Base-by-base conservation (phyloP, 2,113 vertebrate species). In the Rynchops niger region DNA sequence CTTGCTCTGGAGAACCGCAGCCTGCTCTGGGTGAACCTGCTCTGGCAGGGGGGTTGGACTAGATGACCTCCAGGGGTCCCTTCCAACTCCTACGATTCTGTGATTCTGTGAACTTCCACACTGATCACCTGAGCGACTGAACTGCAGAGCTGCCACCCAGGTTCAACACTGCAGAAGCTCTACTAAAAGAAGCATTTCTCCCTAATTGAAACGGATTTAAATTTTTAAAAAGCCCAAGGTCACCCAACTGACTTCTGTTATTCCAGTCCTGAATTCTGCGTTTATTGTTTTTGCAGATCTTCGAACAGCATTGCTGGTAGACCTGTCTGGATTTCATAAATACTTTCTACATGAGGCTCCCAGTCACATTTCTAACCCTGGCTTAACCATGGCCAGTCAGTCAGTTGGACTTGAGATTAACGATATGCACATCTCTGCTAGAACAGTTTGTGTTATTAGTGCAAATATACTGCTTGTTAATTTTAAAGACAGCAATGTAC, bases 301-400 rank as follows among this genome's bases (percentile, higher is more conserved):
- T 67, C 61, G 32, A n/a, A 87, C 47, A 82, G 85, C 43, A 71
- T n/a, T 91, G 43, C 49, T 79, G 90, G 72, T 52, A 86, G 83
- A 76, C 70, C 89, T 95, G 96, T 87, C 92, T 82, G 38, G 63
- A 97, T 97, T 97, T 91, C n/a, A 77, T 78, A 94, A 97, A 94
- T 96, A 96, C 84, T 92, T 96, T 96, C 95, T 90, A 85, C 45
- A 87, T 94, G 86, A 91, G 84, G 58, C 97, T 97, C 93, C 79
- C 61, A 63, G 61, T 50, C 66, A 82, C 15, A 25, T 59, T 62
- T 83, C 59, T 70, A 81, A 58, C 82, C 67, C 45, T 0, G 0
- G 38, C 22, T 65, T 67, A 59, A 65, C 38, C 56, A 40, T 8
- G 38, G 49, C 13, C 43, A 82, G 53, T 61, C 52, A 50, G 43